These are phyloP conservation scores for Cnemophilus loriae DNA, from an alignment of 2,113 vertebrate species.

Conservation along the genomic window DNA sequence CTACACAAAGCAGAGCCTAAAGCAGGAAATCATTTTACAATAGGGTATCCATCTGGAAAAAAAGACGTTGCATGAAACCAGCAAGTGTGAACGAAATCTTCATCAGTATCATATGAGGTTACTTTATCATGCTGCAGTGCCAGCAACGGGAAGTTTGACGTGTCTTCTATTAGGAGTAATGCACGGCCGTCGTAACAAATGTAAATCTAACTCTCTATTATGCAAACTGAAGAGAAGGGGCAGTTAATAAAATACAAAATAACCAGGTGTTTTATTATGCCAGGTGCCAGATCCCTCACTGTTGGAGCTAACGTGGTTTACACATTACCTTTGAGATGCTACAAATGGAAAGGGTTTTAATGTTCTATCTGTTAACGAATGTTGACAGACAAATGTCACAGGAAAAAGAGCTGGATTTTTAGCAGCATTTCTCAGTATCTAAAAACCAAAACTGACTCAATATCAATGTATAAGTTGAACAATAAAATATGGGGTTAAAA, in stretches of 20 bases:
- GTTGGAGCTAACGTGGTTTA: background rate
- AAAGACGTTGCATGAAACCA: constrained; percentile 66
- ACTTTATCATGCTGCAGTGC: constrained; percentile 57
- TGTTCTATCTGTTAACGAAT: background rate
- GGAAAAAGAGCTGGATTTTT: background rate
- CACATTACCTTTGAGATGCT: background rate
- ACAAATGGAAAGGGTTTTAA: background rate
- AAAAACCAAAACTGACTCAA: background rate
- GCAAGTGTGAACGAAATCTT: constrained; percentile 74
- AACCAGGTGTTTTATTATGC: constrained; percentile 49
- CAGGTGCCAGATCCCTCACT: constrained; percentile 10
- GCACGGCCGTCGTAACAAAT: constrained; percentile 51
- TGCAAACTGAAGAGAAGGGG: constrained; percentile 68
- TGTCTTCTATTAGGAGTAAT: constrained; percentile 67
- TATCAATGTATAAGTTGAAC: background rate
- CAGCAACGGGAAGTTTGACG: constrained; percentile 4
- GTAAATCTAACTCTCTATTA: constrained; percentile 70
- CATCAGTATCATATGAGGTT: constrained; percentile 65
- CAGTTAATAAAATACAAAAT: constrained; percentile 71
- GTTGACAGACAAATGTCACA: fast-evolving
- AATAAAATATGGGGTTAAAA: background rate
- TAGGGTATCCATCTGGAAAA: constrained; percentile 79
- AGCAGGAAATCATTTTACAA: constrained; percentile 74
- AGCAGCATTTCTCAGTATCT: background rate
- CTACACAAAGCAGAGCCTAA: constrained; percentile 67